A percentile compares a stretch with the other conserved stretches of the same genome.
These are phyloP conservation scores for Drosophila pectinifera DNA, from an alignment of 1,140 invertebrate species.

Conservation along the genomic window DNA sequence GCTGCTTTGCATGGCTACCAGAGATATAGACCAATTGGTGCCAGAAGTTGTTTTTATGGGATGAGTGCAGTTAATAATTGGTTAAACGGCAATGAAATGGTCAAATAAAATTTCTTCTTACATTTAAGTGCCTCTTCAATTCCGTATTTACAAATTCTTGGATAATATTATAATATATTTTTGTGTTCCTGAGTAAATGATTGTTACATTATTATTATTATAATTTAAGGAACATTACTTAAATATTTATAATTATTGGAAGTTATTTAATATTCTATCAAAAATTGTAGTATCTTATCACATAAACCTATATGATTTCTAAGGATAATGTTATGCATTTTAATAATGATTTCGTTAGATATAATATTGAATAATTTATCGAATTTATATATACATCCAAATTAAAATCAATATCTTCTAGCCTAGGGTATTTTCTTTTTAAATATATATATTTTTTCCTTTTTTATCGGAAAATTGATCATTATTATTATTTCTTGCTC, in stretches of 20 bases:
- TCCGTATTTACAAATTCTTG: background rate
- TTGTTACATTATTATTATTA: too few relatives aligned
- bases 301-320: too few relatives aligned
- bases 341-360: too few relatives aligned
- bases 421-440: too few relatives aligned
- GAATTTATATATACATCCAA: too few relatives aligned
- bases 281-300: background rate
- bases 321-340: too few relatives aligned
- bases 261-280: background rate
- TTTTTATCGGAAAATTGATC: background rate
- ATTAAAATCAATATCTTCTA: too few relatives aligned
- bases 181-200: too few relatives aligned
- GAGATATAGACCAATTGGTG: background rate
- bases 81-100: background rate
- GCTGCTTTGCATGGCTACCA: background rate
- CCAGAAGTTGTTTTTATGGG: background rate
- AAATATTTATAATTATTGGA: background rate
- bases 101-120: background rate
- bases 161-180: background rate
- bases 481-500: too few relatives aligned
- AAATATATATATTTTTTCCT: background rate
- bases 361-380: too few relatives aligned
- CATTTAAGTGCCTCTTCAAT: background rate
- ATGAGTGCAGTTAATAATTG: background rate
- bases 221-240: too few relatives aligned